Conservation (phyloP, 2,888 invertebrate species). For the Iphiclides podalirius region DNA sequence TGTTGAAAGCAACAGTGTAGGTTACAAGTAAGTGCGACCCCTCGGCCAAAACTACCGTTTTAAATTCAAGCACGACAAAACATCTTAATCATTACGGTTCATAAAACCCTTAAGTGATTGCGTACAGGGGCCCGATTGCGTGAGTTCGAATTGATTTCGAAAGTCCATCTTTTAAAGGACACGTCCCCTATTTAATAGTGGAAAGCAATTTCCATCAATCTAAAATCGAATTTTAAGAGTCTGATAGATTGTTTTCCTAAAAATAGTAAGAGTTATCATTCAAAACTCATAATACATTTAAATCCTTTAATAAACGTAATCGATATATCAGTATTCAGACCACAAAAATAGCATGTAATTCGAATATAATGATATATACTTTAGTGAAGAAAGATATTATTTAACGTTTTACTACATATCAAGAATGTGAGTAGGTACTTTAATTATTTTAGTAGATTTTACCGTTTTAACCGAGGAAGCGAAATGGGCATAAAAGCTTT, state of each 20-base stretch:
- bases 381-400: too few species aligned
- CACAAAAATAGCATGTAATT: too few species aligned
- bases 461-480: too few species aligned
- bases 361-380: too few species aligned
- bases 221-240: not conserved
- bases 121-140: conserved; percentile 61
- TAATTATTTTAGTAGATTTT: too few species aligned
- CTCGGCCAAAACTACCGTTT: conserved; percentile 43
- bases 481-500: too few species aligned
- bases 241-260: not conserved
- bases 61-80: conserved; percentile 65
- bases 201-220: conserved; percentile 5
- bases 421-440: too few species aligned
- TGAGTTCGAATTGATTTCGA: conserved; percentile 70
- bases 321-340: too few species aligned
- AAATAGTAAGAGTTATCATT: not conserved
- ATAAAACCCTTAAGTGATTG: conserved; percentile 79
- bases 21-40: conserved; percentile 37
- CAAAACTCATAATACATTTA: too few species aligned
- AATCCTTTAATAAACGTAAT: too few species aligned
- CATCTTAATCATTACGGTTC: conserved; percentile 79
- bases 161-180: conserved; percentile 69
- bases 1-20: conserved; percentile 55
- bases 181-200: conserved; percentile 39
- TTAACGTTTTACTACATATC: too few species aligned